Evolutionary conservation across 2,888 invertebrate species (phyloP).

Genomic region (Ornithoptera priamus): DNA sequence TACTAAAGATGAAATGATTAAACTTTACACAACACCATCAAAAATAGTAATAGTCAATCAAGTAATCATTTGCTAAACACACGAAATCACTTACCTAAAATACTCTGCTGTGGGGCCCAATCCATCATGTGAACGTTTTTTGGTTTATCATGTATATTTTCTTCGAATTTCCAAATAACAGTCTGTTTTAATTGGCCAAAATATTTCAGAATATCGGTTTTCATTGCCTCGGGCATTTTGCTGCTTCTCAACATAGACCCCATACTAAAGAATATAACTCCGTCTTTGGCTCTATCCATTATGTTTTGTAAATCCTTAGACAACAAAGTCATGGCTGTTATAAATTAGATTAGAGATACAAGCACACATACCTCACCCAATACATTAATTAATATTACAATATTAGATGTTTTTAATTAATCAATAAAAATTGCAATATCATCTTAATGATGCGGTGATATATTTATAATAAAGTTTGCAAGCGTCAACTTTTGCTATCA

Average conservation of each 20-base stretch:
- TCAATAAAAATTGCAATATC: no score
- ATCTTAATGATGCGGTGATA: no score
- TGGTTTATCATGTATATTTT: conserved; percentile 40
- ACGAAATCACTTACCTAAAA: conserved; percentile 45
- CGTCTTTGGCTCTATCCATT: conserved; percentile 62
- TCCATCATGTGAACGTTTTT: conserved; percentile 48
- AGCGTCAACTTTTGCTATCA: no score
- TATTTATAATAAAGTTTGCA: no score
- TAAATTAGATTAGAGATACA: not conserved
- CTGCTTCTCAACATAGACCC: conserved; percentile 64
- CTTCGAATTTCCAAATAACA: conserved; percentile 64
- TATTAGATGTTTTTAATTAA: no score
- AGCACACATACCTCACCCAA: no score
- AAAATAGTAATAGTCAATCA: not conserved
- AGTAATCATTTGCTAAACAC: not conserved
- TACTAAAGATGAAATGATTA: not conserved
- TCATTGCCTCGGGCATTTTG: conserved; percentile 51
- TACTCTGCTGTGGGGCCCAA: conserved; percentile 57
- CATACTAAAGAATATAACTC: conserved; percentile 75
- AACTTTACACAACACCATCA: not conserved
- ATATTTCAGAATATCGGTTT: conserved; percentile 50
- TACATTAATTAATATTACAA: no score
- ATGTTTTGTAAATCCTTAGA: conserved; percentile 58
- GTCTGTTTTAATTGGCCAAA: conserved; percentile 67
- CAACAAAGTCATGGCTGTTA: not conserved